Conservation (phyloP, 2,113 vertebrate species). For the Thinocorus orbignyianus region DNA sequence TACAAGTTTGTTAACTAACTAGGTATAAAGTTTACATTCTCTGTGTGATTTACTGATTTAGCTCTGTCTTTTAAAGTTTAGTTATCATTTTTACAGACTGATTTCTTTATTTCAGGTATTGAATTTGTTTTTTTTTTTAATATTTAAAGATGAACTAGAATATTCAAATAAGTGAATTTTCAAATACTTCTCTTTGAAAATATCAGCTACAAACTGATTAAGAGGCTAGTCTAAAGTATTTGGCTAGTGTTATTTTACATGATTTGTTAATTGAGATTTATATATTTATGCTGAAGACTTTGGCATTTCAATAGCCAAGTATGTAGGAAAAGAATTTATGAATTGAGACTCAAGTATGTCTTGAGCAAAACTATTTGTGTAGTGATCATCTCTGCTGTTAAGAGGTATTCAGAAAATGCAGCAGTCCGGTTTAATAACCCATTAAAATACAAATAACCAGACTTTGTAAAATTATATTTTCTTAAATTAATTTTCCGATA, state of each 20-base stretch:
- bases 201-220: neutral
- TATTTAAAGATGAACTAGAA: constrained; percentile 22
- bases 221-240: neutral
- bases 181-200: neutral
- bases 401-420: neutral
- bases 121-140: neutral
- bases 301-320: neutral
- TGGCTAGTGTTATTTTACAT: neutral
- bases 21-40: neutral
- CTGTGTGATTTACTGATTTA: constrained; percentile 4
- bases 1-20: neutral
- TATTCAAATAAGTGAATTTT: constrained; percentile 2
- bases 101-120: constrained; percentile 13
- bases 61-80: neutral
- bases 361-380: neutral
- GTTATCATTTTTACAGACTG: neutral
- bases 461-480: neutral
- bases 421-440: neutral
- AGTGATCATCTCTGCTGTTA: neutral
- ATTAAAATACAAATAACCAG: neutral
- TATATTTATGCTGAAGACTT: constrained; percentile 1
- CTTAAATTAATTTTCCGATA: neutral
- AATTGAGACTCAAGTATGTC: neutral
- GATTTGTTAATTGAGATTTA: neutral
- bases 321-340: neutral